Base-by-base conservation (phyloP, 2,113 vertebrate genomes). In the Zingel zingel region DNA sequence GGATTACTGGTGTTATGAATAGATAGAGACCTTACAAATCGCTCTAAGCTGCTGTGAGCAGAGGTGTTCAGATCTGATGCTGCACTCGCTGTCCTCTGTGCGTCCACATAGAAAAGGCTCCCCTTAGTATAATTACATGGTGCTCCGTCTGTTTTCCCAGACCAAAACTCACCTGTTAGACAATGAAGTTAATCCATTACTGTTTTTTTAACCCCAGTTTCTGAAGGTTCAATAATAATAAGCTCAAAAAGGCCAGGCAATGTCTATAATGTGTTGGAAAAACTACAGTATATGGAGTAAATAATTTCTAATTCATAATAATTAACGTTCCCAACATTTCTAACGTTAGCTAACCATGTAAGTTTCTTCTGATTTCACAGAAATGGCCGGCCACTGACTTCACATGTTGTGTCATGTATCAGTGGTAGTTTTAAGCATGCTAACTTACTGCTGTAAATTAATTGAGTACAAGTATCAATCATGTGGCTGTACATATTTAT, bases 401-500 rank as follows among this genome's bases (percentile, higher is more conserved):
- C 11, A 11, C 14, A 13, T 25, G 6, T 53, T 36, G 23, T 65
- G 18, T 1, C 0, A 27, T 27, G 15, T 53, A 25, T n/a, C 23
- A 15, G 50, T 27, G 7, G 56, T 48, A 50, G 45, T 18, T 30
- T 59, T 48, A n/a, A 76, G 25, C 53, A 36, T 0, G 2, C 23
- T 50, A 77, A 4, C 25, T 47, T n/a, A 27, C 8, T 54, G 61
- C 18, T 65, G 3, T 21, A 57, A 62, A 74, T 51, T 2, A 54
- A 25, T 43, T 4, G 33, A 54, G 9, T 33, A 33, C 25, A 63
- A 63, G n/a, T 30, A 43, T 25, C 43, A 48, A 33, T 27, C 30
- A 19, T 59, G 30, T 69, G 79, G 50, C 62, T 57, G 39, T 64
- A 19, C n/a, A 39, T 10, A 54, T 74, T 59, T 66, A 53, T 63